These are phyloP conservation scores for Linurgus olivaceus DNA, from an alignment of 2,797 vertebrate species.

Conservation along the genomic window DNA sequence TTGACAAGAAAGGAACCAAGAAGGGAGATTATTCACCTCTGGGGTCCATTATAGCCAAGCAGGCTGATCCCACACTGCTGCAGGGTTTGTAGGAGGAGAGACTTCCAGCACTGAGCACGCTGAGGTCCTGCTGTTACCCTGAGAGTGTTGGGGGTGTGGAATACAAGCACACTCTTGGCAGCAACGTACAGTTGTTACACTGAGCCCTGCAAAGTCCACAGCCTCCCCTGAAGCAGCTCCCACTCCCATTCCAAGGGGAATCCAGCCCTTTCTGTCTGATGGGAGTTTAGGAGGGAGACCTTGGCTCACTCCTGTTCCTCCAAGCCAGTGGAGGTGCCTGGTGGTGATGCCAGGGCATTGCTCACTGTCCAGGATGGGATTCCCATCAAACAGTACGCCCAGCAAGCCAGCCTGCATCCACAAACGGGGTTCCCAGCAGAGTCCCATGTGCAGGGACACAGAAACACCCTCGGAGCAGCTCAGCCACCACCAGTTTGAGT, in stretches of 20 bases:
- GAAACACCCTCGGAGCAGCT: neutral
- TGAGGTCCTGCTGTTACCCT: neutral
- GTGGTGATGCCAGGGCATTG: neutral
- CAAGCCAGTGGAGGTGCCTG: neutral
- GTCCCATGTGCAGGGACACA: neutral
- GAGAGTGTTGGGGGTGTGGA: neutral
- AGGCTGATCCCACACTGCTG: neutral
- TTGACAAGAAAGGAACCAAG: neutral
- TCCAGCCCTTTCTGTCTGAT: neutral
- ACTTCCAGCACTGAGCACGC: accelerated
- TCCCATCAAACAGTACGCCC: neutral
- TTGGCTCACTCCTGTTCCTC: neutral
- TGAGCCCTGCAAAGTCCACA: neutral
- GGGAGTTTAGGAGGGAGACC: neutral
- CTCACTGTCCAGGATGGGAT: accelerated
- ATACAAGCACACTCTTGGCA: neutral
- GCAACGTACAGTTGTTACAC: accelerated
- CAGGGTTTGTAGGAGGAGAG: neutral
- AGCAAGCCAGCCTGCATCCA: neutral
- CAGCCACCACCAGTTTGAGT: neutral
- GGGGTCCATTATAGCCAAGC: neutral
- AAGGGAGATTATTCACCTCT: neutral
- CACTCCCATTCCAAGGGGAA: accelerated
- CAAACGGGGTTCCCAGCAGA: accelerated
- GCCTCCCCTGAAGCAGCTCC: neutral